Evolutionary conservation across 2,113 vertebrate species (phyloP), one percentile per base, ranked within the genome.

Genomic region (Tragelaphus scriptus): DNA sequence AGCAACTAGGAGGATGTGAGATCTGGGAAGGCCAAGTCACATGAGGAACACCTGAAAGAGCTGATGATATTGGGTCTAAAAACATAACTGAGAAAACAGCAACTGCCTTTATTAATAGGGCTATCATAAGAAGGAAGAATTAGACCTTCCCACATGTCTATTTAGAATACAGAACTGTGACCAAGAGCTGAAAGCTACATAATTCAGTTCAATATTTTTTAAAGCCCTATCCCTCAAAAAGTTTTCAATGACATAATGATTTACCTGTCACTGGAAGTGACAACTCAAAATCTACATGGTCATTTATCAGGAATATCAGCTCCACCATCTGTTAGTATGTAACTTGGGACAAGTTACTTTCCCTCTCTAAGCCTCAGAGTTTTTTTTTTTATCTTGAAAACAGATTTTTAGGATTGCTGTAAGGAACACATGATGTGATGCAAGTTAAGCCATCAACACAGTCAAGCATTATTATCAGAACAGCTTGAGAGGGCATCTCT

Each of bases 161-260:
- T 26, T 77, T 51, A 95, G 63, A 85, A 26, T 88, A 68, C 11
- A 92, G 21, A 92, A 58, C 40, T 75, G 56, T 79, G 55, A 55
- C n/a, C 30, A 84, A 84, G 28, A 75, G 32, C 65, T 85, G 49
- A 91, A 94, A 63, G n/a, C 40, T 79, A 79, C 30, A 77, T 11
- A 55, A 80, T 96, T 63, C 58, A 47, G 56, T 79, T 95, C 23
- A 84, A 58, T 59, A 80, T 82, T 36, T 63, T 56, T 92, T 63
- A 36, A 68, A 56, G 23, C 44, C 7, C 2, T 82, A 77, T 92
- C 9, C 26, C 6, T 16, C 32, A 47, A 79, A 88, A 71, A 61
- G 63, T 77, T 93, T 92, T 88, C 85, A 97, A 95, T 88, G 14
- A 40, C 7, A 26, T 85, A 87, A 95, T 89, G 44, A 85, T 80